phyloP scores from a whole-genome alignment of 2,888 invertebrate species.

The Temnothorax unifasciatus region DNA sequence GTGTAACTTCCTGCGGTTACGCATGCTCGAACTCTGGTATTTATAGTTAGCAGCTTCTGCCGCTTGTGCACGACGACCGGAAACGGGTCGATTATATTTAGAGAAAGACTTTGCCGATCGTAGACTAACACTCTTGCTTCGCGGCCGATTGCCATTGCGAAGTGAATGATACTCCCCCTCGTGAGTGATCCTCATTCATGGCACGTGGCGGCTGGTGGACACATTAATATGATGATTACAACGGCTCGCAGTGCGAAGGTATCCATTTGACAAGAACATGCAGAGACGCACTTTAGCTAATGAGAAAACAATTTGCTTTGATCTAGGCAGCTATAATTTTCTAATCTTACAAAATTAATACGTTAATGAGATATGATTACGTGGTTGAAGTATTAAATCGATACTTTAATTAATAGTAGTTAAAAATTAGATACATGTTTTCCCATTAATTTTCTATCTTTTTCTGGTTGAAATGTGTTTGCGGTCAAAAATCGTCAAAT shows the following conservation, averaged over 20 bases:
- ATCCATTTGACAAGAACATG: background rate
- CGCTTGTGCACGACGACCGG: constrained; percentile 70
- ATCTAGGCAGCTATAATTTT: background rate
- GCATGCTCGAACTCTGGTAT: constrained; percentile 63
- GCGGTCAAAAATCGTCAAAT: no score
- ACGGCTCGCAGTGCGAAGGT: background rate
- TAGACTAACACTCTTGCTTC: constrained; percentile 65
- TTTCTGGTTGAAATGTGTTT: background rate
- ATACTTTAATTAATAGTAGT: background rate
- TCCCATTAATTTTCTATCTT: background rate
- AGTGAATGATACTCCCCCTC: constrained; percentile 50
- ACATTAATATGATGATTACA: constrained; percentile 36
- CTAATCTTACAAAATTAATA: background rate
- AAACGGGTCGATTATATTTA: constrained; percentile 80
- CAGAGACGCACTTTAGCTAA: constrained; percentile 7
- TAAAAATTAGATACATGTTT: background rate
- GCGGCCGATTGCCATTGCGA: constrained; percentile 59
- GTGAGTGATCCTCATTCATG: constrained; percentile 34
- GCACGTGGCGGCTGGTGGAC: constrained; percentile 36
- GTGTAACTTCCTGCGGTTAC: constrained; percentile 59
- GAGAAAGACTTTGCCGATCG: constrained; percentile 75
- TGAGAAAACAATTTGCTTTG: background rate
- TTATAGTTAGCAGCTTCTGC: constrained; percentile 71
- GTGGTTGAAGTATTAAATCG: background rate
- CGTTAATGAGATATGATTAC: background rate